Evolutionary conservation across 2,888 invertebrate species (phyloP), one percentile per base, ranked within the genome.

Genomic region (Eurois occulta): DNA sequence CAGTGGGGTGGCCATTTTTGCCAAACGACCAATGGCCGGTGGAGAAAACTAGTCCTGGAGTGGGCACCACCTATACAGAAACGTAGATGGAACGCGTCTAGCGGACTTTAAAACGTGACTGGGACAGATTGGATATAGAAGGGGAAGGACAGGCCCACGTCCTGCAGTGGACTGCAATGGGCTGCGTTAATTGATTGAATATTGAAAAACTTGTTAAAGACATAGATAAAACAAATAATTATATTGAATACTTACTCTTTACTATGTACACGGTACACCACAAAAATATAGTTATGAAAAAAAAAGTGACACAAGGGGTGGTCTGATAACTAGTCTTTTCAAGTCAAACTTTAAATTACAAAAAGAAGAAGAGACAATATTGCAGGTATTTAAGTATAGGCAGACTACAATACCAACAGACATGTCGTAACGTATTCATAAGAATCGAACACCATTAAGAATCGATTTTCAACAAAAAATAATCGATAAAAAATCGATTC

Each of bases 401-500:
- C 16, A 75, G 6, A 7, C 3, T n/a, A n/a, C 10, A 35, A 52
- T 35, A 21, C 16, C 5, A 66, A 58, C 38, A 58, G 6, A 21
- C 13, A 60, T 73, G 32, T 48, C 35, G 48, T 43, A 66, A 80
- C 48, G 18, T 48, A 60, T 66, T 43, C 28, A 38, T 24, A 62
- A 28, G 16, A 32, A 71, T 58, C 60, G 24, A 35, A 24, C 18
- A 32, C 16, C 64, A 18, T 46, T n/a, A 18, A 32, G 21, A 46
- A 80, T 70, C 71, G 77, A 68, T 80, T 78, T 55, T 35, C 32
- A 64, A 68, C 58, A 41, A n/a, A 60, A 76, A 74, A 73, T 48
- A 58, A 81, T 81, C 81, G 77, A 81, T 81, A 78, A 73, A 78
- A 77, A 77, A 70, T 73, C 85, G 73, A 78, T 68, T 85, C 67